These are phyloP conservation scores for Progne subis DNA, from an alignment of 2,113 vertebrate species.

Conservation along the genomic window DNA sequence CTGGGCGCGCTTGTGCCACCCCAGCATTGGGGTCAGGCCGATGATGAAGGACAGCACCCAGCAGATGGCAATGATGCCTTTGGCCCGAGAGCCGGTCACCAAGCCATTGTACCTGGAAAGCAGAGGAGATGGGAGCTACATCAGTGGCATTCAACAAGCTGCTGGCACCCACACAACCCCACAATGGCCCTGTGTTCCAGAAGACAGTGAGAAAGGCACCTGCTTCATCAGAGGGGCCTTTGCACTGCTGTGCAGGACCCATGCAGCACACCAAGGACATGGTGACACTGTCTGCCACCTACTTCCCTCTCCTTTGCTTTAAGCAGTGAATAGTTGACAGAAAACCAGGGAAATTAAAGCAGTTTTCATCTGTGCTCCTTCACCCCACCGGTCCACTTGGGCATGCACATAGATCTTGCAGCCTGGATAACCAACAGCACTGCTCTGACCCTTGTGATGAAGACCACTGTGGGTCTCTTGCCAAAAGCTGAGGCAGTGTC, in stretches of 20 bases:
- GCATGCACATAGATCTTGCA: background rate
- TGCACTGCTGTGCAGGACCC: background rate
- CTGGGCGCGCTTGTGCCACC: slow-evolving; percentile 80
- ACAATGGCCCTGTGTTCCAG: background rate
- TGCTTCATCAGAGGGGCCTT: background rate
- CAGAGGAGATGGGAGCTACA: background rate
- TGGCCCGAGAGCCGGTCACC: slow-evolving; percentile 88
- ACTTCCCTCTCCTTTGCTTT: background rate
- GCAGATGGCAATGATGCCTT: slow-evolving; percentile 89
- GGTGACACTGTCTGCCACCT: background rate
- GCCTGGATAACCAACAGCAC: background rate
- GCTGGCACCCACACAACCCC: background rate
- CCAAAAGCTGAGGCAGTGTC: background rate
- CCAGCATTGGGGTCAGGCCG: slow-evolving; percentile 94
- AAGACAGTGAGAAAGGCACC: background rate
- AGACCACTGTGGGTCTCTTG: background rate
- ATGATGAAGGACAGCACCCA: slow-evolving; percentile 94
- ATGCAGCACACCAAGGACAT: background rate
- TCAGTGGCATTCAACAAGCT: background rate
- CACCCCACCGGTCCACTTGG: background rate
- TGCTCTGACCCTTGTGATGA: background rate
- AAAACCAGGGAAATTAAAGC: background rate
- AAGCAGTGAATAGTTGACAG: background rate
- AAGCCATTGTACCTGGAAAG: slow-evolving; percentile 89
- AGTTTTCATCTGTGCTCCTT: background rate